A percentile compares a stretch with the other conserved stretches of the same genome.
These are phyloP conservation scores for Ylistrum balloti DNA, from an alignment of 1,140 invertebrate species.

Conservation along the genomic window DNA sequence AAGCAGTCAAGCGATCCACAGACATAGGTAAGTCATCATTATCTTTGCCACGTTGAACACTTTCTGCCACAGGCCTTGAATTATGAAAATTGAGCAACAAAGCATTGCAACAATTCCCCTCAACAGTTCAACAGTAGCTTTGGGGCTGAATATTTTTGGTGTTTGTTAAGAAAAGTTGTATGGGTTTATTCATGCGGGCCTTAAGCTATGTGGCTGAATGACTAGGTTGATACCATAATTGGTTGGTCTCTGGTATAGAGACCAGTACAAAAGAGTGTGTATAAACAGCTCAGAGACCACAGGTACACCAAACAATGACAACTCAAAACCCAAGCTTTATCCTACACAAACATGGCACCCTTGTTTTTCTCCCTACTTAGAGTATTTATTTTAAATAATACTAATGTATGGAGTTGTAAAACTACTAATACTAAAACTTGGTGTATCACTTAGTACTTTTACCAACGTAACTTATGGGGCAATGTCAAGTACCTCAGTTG, in stretches of 20 bases:
- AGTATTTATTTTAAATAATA: conserved; percentile 40
- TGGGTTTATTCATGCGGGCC: conserved; percentile 22
- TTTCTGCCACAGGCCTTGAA: conserved; percentile 29
- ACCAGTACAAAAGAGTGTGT: background rate
- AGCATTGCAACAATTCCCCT: conserved; percentile 4
- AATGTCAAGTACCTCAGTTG: background rate
- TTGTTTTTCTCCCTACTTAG: conserved; percentile 27
- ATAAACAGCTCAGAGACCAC: conserved; percentile 22
- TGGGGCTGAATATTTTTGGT: background rate
- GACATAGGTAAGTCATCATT: conserved; percentile 34
- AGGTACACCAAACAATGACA: background rate
- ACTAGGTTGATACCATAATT: background rate
- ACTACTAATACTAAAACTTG: background rate
- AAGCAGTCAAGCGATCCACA: background rate
- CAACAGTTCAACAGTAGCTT: conserved; percentile 5
- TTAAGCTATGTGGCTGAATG: background rate
- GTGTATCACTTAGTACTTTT: background rate
- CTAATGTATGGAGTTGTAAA: background rate
- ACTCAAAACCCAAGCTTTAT: background rate
- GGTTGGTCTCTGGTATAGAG: conserved; percentile 5
- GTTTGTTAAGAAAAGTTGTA: background rate
- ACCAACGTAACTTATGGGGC: background rate
- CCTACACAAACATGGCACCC: conserved; percentile 37
- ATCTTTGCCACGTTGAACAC: background rate
- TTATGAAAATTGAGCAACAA: conserved; percentile 40